Percentiles rank a stretch among this genome's conserved stretches.
Evolutionary conservation across 2,888 invertebrate genomes (phyloP).

Genomic region (Drosophila quinaria): DNA sequence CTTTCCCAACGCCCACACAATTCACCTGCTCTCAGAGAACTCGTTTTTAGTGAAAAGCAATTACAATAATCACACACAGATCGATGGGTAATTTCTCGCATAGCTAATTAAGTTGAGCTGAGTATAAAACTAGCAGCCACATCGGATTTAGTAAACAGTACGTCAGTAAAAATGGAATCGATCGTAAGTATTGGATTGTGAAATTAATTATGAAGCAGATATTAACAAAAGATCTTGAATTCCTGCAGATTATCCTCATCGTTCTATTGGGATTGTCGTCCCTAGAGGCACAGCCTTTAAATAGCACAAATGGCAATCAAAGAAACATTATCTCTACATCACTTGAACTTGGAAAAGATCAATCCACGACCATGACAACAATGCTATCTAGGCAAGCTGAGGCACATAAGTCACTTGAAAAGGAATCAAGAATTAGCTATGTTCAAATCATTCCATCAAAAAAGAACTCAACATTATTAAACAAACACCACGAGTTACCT

Average conservation of each 20-base stretch:
- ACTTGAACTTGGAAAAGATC: background rate
- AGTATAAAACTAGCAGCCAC: conserved; percentile 53
- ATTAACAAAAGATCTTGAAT: background rate
- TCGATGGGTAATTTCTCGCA: conserved; percentile 57
- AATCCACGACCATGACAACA: background rate
- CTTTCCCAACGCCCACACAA: conserved; percentile 1
- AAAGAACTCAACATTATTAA: background rate
- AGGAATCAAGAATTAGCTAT: background rate
- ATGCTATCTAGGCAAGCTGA: background rate
- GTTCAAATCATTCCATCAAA: background rate
- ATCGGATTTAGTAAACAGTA: conserved; percentile 43
- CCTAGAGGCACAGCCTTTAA: background rate
- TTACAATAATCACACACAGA: conserved; percentile 6
- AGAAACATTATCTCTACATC: background rate
- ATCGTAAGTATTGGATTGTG: conserved; percentile 53
- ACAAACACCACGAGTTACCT: background rate
- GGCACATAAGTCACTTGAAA: too few relatives aligned
- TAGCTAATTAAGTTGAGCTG: conserved; percentile 30
- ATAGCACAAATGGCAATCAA: background rate
- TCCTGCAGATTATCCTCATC: conserved; percentile 23
- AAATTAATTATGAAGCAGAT: conserved; percentile 1
- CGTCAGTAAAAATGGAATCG: conserved; percentile 50
- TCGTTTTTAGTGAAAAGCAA: conserved; percentile 2
- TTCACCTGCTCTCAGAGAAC: background rate
- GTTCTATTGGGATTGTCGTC: conserved; percentile 19